Conservation (phyloP, 1,140 invertebrate species). For the Caenorhabditis brenneri region DNA sequence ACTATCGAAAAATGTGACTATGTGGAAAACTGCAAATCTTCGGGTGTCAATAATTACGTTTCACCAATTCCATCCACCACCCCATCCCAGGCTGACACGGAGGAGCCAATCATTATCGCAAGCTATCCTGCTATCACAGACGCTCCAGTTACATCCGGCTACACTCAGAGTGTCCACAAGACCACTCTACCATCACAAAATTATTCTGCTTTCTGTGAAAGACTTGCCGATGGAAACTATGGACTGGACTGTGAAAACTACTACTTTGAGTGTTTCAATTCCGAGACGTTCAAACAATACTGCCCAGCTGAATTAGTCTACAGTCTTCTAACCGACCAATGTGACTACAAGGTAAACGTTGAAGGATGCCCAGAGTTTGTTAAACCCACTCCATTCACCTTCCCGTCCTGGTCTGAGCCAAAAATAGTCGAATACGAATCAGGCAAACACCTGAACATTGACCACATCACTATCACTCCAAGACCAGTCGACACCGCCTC, state of each 20-base stretch:
- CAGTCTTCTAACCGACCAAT: background rate
- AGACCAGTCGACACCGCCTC: constrained; percentile 1
- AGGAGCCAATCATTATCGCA: background rate
- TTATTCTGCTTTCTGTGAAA: constrained; percentile 11
- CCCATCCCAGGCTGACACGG: no score
- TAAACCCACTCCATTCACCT: background rate
- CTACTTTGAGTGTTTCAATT: background rate
- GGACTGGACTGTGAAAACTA: background rate
- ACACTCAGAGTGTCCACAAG: no score
- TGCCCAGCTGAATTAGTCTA: background rate
- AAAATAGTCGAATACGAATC: background rate
- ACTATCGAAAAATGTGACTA: background rate
- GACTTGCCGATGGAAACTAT: background rate
- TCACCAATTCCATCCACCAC: background rate
- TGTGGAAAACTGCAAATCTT: background rate
- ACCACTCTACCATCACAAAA: background rate
- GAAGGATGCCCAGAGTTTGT: constrained; percentile 23
- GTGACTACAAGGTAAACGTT: background rate
- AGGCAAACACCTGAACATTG: background rate
- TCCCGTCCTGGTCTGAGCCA: background rate
- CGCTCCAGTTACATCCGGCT: no score
- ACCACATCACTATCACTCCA: constrained; percentile 4
- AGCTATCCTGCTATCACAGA: background rate
- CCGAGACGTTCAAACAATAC: background rate
- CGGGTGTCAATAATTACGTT: no score